These are phyloP conservation scores for Agonum fuliginosum DNA, from an alignment of 2,888 invertebrate species.

Conservation along the genomic window DNA sequence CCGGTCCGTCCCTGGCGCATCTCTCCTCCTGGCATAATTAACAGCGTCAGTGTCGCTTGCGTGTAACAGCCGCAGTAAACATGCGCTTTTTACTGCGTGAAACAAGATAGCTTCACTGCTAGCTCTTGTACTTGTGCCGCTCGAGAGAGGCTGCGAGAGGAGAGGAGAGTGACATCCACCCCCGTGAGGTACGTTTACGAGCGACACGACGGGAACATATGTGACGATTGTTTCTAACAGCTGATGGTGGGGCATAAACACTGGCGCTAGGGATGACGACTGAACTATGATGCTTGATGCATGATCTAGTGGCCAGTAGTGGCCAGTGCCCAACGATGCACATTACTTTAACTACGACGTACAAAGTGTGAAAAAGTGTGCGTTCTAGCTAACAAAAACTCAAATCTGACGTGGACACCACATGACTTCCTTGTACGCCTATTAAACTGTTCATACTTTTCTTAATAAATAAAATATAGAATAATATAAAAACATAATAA, in stretches of 20 bases:
- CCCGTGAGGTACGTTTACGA: not conserved
- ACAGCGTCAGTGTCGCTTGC: slow-evolving; percentile 44
- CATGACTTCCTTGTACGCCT: too few species aligned
- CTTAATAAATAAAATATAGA: too few species aligned
- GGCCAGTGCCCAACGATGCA: too few species aligned
- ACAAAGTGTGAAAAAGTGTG: too few species aligned
- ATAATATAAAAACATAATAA: too few species aligned
- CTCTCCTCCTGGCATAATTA: slow-evolving; percentile 43
- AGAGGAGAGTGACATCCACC: not conserved
- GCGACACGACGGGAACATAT: not conserved
- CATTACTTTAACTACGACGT: too few species aligned
- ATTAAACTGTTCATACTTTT: too few species aligned
- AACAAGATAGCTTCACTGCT: slow-evolving; percentile 48
- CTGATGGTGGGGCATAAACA: not conserved
- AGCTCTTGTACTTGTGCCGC: not conserved
- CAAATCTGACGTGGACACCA: too few species aligned
- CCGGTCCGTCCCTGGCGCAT: not conserved
- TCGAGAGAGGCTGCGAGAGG: not conserved
- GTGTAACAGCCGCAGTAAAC: slow-evolving; percentile 36
- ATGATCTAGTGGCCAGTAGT: too few species aligned
- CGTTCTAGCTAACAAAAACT: too few species aligned
- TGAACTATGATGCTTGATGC: too few species aligned
- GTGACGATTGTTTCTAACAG: slow-evolving; percentile 5
- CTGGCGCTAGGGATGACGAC: too few species aligned
- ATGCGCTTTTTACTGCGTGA: slow-evolving; percentile 52